Conservation (phyloP, 2,888 invertebrate species). For the Pimpla rufipes region DNA sequence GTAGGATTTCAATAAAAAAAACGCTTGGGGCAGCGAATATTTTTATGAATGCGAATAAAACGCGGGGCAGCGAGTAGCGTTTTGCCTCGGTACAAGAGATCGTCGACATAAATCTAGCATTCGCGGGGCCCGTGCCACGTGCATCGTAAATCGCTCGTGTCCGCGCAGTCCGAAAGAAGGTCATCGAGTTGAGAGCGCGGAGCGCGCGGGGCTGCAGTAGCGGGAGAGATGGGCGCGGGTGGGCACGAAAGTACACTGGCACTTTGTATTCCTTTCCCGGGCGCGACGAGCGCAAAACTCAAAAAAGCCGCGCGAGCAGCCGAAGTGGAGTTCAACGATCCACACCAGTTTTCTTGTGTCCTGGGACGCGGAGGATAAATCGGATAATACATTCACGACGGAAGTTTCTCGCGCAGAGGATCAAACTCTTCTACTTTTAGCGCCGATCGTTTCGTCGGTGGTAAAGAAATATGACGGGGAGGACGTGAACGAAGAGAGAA, state of each 20-base stretch:
- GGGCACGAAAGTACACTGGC: constrained; percentile 53
- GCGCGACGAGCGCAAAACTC: constrained; percentile 50
- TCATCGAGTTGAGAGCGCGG: constrained; percentile 59
- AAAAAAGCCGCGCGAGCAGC: constrained; percentile 29
- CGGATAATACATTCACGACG: constrained; percentile 43
- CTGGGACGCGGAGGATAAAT: constrained; percentile 35
- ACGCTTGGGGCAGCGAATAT: constrained; percentile 23
- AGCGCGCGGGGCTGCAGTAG: constrained; percentile 1
- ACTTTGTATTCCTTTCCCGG: constrained; percentile 65
- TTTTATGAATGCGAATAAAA: constrained; percentile 54
- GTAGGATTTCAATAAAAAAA: constrained; percentile 30
- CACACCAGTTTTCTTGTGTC: constrained; percentile 52
- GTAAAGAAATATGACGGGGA: too few species aligned
- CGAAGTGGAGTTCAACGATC: constrained; percentile 57
- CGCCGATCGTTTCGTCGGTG: not conserved
- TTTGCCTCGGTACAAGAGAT: constrained; percentile 53
- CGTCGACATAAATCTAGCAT: constrained; percentile 60
- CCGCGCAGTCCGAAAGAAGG: constrained; percentile 58
- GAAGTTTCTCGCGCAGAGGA: constrained; percentile 28
- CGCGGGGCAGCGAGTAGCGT: constrained; percentile 27
- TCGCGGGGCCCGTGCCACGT: constrained; percentile 59
- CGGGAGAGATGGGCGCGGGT: constrained; percentile 42
- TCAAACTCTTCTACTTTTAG: constrained; percentile 16
- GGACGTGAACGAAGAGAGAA: constrained; percentile 9
- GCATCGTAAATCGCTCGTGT: constrained; percentile 66